Base-by-base conservation (phyloP, 2,797 vertebrate genomes). In the Tapera naevia region DNA sequence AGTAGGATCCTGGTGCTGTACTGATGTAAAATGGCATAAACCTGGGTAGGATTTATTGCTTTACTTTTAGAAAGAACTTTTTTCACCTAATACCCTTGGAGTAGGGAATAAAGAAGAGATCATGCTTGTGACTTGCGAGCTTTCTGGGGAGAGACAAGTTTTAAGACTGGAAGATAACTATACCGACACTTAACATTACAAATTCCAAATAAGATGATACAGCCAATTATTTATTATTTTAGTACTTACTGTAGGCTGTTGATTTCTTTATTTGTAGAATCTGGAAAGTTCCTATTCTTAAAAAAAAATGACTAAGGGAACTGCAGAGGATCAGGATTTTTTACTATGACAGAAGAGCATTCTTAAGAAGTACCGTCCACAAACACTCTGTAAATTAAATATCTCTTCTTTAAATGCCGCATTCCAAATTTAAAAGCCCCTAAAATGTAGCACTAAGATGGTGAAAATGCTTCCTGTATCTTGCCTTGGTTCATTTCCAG, bases 1-100 rank as follows among this genome's bases (percentile, higher is more conserved):
- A 30, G 67, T 76, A 82, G 89, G 93, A 94, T 94, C 74, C 72
- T 66, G 45, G 74, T 71, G 53, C 80, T 86, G 45, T 70, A 39
- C 32, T 61, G 78, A 93, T 95, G 57, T 76, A 37, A 93, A 95
- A 76, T 66, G 57, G 53, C 65, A 87, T 74, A 89, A 94, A 93
- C 64, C 30, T 92, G 61, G 86, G 32, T 69, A 87, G 86, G 53
- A 80, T 93, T 94, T 92, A 89, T 86, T 92, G 67, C 79, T 25
- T 80, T 1, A n/a, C 56, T 85, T 89, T 67, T 85, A 18, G 53
- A 95, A 95, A 65, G 64, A 78, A 87, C 92, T 92, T 57, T 41
- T 78, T 95, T 71, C 64, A 61, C 56, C 56, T 91, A 91, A 91
- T 95, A 73, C 39, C 25, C 7, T 9, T 88, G 76, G 37, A 79